These are phyloP conservation scores for Athalia cordata DNA, from an alignment of 2,888 invertebrate species.

Conservation along the genomic window DNA sequence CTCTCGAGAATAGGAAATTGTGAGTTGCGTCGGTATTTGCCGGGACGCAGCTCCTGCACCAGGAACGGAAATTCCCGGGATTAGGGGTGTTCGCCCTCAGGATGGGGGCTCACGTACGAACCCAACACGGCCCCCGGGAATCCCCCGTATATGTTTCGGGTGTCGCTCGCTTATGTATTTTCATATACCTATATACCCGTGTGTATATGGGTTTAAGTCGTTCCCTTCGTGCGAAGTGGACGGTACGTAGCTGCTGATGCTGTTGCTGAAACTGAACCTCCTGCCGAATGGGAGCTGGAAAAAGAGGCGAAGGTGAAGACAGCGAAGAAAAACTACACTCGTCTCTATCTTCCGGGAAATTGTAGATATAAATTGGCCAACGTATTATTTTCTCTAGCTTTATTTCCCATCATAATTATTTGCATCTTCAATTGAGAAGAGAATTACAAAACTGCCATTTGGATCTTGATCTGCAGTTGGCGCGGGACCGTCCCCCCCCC, in stretches of 20 bases:
- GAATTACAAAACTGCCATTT: constrained; percentile 8
- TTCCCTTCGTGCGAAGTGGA: background rate
- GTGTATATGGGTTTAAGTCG: background rate
- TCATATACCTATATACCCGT: background rate
- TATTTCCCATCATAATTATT: too few relatives aligned
- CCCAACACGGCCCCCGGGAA: constrained; percentile 64
- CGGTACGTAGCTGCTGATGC: constrained; percentile 23
- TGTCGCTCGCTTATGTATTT: constrained; percentile 20
- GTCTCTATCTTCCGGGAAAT: background rate
- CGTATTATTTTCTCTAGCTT: too few relatives aligned
- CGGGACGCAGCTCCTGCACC: constrained; percentile 1
- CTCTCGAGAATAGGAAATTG: constrained; percentile 9
- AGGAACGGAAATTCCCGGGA: constrained; percentile 32
- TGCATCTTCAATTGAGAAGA: constrained; percentile 18
- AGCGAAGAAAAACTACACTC: background rate
- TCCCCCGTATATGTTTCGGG: constrained; percentile 34
- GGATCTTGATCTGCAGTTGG: background rate
- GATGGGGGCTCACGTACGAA: constrained; percentile 62
- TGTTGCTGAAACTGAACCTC: background rate
- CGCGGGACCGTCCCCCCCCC: too few relatives aligned
- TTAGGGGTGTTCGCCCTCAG: constrained; percentile 42
- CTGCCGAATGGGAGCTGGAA: background rate
- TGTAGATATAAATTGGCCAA: too few relatives aligned
- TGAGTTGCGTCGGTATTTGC: constrained; percentile 36
- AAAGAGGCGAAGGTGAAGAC: constrained; percentile 15